Percentiles rank a stretch among this genome's conserved stretches.
phyloP scores from a whole-genome alignment of 1,140 invertebrate genomes.

The Orchestia grillus region DNA sequence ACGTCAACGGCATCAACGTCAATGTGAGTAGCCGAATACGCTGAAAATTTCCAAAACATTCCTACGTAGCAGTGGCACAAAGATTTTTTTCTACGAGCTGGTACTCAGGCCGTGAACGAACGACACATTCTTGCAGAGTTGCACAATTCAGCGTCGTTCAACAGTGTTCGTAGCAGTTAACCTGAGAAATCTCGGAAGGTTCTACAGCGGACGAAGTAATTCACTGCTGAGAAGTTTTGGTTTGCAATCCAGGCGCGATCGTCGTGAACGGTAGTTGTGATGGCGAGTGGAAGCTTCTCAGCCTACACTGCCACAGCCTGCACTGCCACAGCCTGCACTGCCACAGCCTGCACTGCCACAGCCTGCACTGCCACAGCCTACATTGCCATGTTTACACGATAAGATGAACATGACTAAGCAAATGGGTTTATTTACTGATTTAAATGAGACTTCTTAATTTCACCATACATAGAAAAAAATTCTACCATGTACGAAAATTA shows the following conservation, averaged over 20 bases:
- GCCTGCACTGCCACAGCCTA: neutral
- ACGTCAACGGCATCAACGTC: conserved; percentile 78
- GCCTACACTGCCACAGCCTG: neutral
- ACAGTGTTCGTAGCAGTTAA: neutral
- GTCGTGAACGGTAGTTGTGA: too few relatives aligned
- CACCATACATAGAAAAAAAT: too few relatives aligned
- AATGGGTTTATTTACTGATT: too few relatives aligned
- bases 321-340: neutral
- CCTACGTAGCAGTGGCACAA: neutral
- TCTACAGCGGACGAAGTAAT: too few relatives aligned
- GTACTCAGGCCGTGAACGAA: neutral
- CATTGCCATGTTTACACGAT: too few relatives aligned
- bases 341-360: neutral
- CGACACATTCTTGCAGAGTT: neutral
- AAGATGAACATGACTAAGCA: too few relatives aligned
- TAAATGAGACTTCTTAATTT: too few relatives aligned
- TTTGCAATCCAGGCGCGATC: too few relatives aligned
- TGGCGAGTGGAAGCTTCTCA: neutral
- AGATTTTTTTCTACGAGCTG: neutral
- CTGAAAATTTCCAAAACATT: neutral
- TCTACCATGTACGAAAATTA: too few relatives aligned
- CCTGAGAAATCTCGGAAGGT: too few relatives aligned
- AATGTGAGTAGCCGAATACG: conserved; percentile 77
- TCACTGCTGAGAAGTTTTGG: too few relatives aligned
- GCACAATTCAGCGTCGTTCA: neutral